Percentiles rank a stretch among this genome's conserved stretches.
phyloP scores from a whole-genome alignment of 2,797 vertebrate genomes.

The Melopsittacus undulatus region DNA sequence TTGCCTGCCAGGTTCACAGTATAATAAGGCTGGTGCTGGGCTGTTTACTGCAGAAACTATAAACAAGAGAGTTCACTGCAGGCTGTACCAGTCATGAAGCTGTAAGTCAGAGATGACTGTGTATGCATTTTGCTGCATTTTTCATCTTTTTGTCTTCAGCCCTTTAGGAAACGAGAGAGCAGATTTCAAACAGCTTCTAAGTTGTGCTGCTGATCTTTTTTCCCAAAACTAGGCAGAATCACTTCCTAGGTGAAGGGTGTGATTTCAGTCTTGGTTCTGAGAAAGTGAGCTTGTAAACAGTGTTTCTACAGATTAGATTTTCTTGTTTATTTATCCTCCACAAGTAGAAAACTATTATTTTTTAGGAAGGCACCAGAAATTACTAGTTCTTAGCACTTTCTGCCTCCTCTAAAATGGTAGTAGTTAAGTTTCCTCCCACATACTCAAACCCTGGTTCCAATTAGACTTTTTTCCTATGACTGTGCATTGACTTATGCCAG shows the following conservation, averaged over 20 bases:
- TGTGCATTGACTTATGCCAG: not conserved
- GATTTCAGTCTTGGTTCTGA: not conserved
- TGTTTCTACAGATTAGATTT: not conserved
- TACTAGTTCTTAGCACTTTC: not conserved
- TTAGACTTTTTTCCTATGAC: not conserved
- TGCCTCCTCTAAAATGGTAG: not conserved
- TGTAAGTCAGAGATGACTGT: not conserved
- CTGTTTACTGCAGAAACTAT: not conserved
- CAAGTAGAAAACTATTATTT: not conserved
- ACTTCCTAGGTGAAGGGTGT: not conserved
- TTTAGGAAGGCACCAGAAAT: not conserved
- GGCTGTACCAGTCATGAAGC: not conserved
- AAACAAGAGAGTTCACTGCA: not conserved
- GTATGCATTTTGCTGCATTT: not conserved
- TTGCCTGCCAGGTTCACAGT: not conserved
- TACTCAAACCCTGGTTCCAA: not conserved
- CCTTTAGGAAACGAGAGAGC: not conserved
- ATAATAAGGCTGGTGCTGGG: not conserved
- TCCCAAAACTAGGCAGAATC: not conserved
- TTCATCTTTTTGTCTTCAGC: not conserved
- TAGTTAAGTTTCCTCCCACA: not conserved
- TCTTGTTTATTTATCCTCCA: not conserved
- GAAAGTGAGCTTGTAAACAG: not conserved
- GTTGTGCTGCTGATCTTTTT: not conserved
- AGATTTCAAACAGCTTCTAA: not conserved